Percentiles rank a stretch among this genome's conserved stretches.
Evolutionary conservation across 2,888 invertebrate genomes (phyloP).

Genomic region (Lordiphosa andalusiaca): DNA sequence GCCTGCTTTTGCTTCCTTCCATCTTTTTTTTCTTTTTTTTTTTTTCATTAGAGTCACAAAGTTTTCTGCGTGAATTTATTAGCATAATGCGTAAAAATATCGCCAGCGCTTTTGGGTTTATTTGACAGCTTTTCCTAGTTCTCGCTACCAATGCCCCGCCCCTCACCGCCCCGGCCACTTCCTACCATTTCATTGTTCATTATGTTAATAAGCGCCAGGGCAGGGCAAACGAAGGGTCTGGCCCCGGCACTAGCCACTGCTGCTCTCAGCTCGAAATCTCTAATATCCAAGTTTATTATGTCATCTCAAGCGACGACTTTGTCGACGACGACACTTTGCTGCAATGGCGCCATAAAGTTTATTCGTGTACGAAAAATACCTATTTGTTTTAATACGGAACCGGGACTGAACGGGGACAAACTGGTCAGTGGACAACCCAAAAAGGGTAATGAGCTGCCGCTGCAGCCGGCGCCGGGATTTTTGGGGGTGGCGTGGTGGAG

Average conservation of each 20-base stretch:
- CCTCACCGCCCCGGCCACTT: slow-evolving; percentile 4
- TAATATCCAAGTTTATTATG: slow-evolving; percentile 62
- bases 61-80: slow-evolving; percentile 51
- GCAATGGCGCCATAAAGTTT: slow-evolving; percentile 75
- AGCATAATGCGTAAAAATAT: slow-evolving; percentile 71
- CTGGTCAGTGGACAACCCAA: slow-evolving; percentile 3
- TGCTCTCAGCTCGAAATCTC: slow-evolving; percentile 48
- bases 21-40: slow-evolving; percentile 26
- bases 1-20: slow-evolving; percentile 14
- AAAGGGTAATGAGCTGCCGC: slow-evolving; percentile 57
- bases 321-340: slow-evolving; percentile 52
- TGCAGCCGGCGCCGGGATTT: slow-evolving; percentile 14
- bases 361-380: slow-evolving; percentile 67
- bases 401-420: slow-evolving; percentile 16
- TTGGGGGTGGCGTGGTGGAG: not conserved
- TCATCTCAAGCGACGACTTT: slow-evolving; percentile 36
- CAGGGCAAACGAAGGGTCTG: slow-evolving; percentile 30
- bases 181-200: slow-evolving; percentile 57
- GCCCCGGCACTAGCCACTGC: slow-evolving; percentile 7
- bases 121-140: slow-evolving; percentile 64
- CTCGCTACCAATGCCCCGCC: slow-evolving; percentile 31
- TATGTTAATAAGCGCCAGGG: slow-evolving; percentile 60
- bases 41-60: slow-evolving; percentile 37
- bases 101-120: slow-evolving; percentile 47
- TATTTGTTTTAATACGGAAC: slow-evolving; percentile 54